Conservation (phyloP, 2,888 invertebrate species). For the Latrodectus elegans region DNA sequence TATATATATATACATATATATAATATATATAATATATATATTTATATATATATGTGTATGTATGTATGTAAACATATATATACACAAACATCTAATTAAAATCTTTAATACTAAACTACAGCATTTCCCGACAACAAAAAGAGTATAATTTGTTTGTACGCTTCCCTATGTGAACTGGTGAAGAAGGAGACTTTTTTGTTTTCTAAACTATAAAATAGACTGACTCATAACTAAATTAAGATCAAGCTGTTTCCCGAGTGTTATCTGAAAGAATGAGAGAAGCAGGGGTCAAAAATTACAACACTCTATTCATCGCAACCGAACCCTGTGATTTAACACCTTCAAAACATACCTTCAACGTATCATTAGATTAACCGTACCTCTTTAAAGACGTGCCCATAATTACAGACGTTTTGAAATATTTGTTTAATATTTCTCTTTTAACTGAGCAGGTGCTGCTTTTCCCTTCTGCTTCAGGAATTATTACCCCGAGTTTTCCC, state of each 20-base stretch:
- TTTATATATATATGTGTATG: too few relatives aligned
- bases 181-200: background rate
- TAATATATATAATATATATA: too few relatives aligned
- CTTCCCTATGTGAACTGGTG: too few relatives aligned
- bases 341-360: constrained; percentile 62
- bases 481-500: constrained; percentile 8
- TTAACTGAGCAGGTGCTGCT: constrained; percentile 32
- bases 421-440: constrained; percentile 63
- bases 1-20: too few relatives aligned
- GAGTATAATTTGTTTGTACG: too few relatives aligned
- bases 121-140: too few relatives aligned
- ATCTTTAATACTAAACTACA: too few relatives aligned
- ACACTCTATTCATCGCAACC: constrained; percentile 27
- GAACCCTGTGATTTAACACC: constrained; percentile 61
- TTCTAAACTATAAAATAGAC: background rate
- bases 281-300: constrained; percentile 52
- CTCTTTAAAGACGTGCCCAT: constrained; percentile 47
- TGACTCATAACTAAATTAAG: constrained; percentile 58
- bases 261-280: background rate
- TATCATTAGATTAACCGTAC: constrained; percentile 61
- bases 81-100: too few relatives aligned
- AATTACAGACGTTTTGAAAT: constrained; percentile 51
- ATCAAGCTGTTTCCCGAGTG: background rate
- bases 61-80: too few relatives aligned
- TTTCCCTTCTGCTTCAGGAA: constrained; percentile 32